phyloP scores from a whole-genome alignment of 2,113 vertebrate species.

The Petaurus breviceps region DNA sequence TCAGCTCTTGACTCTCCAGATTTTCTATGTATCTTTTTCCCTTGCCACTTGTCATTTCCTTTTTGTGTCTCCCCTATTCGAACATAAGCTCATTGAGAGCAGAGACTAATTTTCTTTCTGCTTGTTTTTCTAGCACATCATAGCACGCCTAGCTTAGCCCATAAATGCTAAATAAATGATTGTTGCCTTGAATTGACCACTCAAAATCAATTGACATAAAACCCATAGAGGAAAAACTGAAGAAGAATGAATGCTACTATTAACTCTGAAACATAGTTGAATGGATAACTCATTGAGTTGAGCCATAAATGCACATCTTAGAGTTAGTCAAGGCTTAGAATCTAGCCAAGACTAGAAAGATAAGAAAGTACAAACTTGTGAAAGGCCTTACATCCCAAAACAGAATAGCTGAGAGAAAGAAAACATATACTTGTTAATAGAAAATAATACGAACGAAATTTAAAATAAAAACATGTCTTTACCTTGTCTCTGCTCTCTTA shows the following conservation, averaged over 20 bases:
- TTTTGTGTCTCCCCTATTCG: neutral
- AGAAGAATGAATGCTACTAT: neutral
- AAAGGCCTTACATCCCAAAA: neutral
- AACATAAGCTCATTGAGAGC: neutral
- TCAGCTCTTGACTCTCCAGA: neutral
- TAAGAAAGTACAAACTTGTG: neutral
- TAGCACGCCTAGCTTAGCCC: neutral
- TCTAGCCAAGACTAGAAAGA: neutral
- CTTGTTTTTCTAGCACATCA: neutral
- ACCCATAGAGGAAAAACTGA: neutral
- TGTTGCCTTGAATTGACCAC: neutral
- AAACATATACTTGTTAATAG: neutral
- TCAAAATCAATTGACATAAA: neutral
- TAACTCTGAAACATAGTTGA: neutral
- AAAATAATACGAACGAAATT: neutral
- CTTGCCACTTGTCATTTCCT: neutral
- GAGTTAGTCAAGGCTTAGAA: neutral
- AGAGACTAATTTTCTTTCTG: neutral
- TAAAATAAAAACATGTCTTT: neutral
- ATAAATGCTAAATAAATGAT: neutral
- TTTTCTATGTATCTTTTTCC: neutral
- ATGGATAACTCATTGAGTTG: neutral
- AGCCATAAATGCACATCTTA: neutral
- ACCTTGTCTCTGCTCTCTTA: neutral
- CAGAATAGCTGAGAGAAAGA: neutral